Percentiles rank a stretch among this genome's conserved stretches.
Conservation (phyloP, 2,797 vertebrate species). For the Cyclopterus lumpus region DNA sequence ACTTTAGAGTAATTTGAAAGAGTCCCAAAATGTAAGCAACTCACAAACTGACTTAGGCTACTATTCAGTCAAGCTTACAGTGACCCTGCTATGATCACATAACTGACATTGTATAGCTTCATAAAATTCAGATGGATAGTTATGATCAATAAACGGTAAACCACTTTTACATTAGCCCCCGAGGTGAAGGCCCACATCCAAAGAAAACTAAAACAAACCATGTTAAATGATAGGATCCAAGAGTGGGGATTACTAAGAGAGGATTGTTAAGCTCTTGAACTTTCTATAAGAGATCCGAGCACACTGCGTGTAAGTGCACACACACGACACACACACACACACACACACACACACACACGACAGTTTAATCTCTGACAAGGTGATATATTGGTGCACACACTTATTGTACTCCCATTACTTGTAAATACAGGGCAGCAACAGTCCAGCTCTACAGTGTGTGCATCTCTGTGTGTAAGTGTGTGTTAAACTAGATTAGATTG, state of each 20-base stretch:
- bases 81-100: conserved; percentile 10
- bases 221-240: conserved; percentile 31
- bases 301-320: neutral
- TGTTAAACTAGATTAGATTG: conserved; percentile 40
- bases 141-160: conserved; percentile 48
- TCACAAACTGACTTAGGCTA: conserved; percentile 2
- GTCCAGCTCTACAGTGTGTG: conserved; percentile 19
- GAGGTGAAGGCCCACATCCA: conserved; percentile 37
- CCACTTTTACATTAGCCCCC: conserved; percentile 32
- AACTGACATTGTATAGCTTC: conserved; percentile 12
- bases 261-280: conserved; percentile 35
- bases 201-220: conserved; percentile 50
- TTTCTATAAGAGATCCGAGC: conserved; percentile 30
- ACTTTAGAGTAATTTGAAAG: conserved; percentile 3
- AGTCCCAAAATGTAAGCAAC: neutral
- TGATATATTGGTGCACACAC: conserved; percentile 55
- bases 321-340: neutral
- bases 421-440: conserved; percentile 63
- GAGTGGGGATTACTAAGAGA: conserved; percentile 17
- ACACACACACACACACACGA: conserved; percentile 24
- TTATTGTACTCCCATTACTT: conserved; percentile 57
- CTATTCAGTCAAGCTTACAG: neutral
- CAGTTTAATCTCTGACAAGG: conserved; percentile 53
- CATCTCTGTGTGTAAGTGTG: conserved; percentile 3
- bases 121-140: conserved; percentile 40